A percentile compares a stretch with the other conserved stretches of the same genome.
phyloP scores from a whole-genome alignment of 2,113 vertebrate genomes.

The Pterocles burchelli region DNA sequence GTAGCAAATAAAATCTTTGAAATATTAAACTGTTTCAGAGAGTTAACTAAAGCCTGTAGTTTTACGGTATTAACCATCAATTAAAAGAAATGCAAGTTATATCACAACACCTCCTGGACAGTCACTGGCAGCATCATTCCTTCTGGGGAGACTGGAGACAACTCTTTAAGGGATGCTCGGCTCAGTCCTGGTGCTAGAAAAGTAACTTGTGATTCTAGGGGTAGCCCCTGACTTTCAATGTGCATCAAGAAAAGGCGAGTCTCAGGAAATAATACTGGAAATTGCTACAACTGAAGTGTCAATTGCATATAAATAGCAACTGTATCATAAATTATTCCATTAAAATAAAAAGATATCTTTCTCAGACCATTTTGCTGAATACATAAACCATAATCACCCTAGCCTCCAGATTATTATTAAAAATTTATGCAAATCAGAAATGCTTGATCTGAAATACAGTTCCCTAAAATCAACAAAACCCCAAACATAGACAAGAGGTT shows the following conservation, averaged over 20 bases:
- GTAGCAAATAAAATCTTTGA: background rate
- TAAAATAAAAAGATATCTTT: background rate
- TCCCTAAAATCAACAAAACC: background rate
- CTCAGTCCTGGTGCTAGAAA: background rate
- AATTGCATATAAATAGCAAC: background rate
- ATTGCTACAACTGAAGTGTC: background rate
- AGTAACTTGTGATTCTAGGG: background rate
- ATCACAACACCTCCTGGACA: background rate
- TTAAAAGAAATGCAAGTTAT: background rate
- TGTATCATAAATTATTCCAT: background rate
- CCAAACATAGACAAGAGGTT: background rate
- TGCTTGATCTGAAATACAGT: background rate
- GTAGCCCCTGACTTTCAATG: background rate
- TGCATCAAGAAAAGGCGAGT: background rate
- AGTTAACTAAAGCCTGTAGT: background rate
- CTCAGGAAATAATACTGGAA: background rate
- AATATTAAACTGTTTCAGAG: background rate
- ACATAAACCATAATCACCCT: background rate
- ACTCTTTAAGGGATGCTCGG: background rate
- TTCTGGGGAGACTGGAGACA: background rate
- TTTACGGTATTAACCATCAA: background rate
- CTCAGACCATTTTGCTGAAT: background rate
- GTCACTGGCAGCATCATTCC: fast-evolving
- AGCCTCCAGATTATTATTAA: background rate
- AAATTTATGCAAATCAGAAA: background rate